Conservation (phyloP, 2,888 invertebrate species). For the Coleophora deauratella region DNA sequence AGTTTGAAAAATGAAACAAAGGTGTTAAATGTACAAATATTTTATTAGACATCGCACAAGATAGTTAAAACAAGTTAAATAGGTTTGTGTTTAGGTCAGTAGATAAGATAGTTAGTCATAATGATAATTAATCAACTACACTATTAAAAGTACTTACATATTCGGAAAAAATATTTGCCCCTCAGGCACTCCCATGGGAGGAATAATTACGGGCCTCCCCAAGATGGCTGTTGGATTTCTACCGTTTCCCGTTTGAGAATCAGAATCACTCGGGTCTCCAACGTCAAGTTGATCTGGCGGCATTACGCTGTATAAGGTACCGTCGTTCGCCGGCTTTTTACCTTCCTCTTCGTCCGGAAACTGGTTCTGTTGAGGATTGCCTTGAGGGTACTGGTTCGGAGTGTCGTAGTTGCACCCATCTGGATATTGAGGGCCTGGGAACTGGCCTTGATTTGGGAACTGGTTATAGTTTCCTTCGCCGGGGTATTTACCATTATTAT, state of each 20-base stretch:
- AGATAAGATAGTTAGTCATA: too few relatives aligned
- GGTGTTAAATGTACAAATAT: too few relatives aligned
- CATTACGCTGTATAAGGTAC: conserved; percentile 16
- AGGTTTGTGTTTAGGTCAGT: too few relatives aligned
- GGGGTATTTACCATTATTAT: background rate
- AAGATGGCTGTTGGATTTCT: conserved; percentile 17
- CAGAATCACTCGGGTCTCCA: background rate
- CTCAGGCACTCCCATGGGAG: conserved; percentile 13
- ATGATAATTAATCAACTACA: too few relatives aligned
- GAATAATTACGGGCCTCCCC: conserved; percentile 26
- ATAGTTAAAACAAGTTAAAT: too few relatives aligned
- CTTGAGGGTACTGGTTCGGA: conserved; percentile 1
- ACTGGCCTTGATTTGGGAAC: conserved; percentile 11
- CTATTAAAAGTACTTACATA: conserved; percentile 18
- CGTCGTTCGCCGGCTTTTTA: conserved; percentile 8
- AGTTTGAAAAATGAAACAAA: too few relatives aligned
- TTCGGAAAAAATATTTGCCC: conserved; percentile 19
- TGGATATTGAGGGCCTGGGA: background rate
- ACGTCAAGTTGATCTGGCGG: conserved; percentile 5
- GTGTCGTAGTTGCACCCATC: conserved; percentile 9
- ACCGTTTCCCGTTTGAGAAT: background rate
- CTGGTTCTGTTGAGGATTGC: background rate
- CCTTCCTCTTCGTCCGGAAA: background rate
- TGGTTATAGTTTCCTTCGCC: conserved; percentile 3
- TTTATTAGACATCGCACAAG: too few relatives aligned